A percentile compares a stretch with the other conserved stretches of the same genome.
Evolutionary conservation across 37 sponge, comb jelly and placozoan genomes (phyloP).

Genomic region (Axinella damicornis): DNA sequence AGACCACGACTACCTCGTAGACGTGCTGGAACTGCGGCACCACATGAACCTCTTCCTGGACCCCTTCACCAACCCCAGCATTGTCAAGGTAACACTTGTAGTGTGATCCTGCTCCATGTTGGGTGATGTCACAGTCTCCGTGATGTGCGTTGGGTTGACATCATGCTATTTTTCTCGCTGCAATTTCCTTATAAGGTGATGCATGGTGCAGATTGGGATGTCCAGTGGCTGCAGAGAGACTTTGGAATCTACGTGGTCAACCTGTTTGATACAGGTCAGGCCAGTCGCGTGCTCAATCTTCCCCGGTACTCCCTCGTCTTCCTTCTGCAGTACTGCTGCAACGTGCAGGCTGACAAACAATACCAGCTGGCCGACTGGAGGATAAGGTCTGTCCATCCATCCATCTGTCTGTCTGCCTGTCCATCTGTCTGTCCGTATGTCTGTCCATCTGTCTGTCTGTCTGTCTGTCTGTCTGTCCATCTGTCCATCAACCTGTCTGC

Average conservation of each 20-base stretch:
- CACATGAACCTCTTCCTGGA: constrained; percentile 82
- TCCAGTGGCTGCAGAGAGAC: constrained; percentile 95
- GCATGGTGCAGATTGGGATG: constrained; percentile 93
- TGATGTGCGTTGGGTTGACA: not conserved
- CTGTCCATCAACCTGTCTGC: too few relatives aligned
- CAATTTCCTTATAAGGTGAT: constrained; percentile 88
- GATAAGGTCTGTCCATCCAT: constrained; percentile 52
- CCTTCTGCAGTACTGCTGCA: constrained; percentile 89
- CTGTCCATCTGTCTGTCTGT: not conserved
- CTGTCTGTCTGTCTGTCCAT: too few relatives aligned
- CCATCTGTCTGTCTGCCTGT: not conserved
- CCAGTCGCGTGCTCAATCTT: constrained; percentile 76
- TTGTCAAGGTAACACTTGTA: constrained; percentile 97
- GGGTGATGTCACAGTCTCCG: not conserved
- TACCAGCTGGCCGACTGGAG: constrained; percentile 99
- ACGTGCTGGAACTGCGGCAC: constrained; percentile 81
- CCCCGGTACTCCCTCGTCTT: constrained; percentile 89
- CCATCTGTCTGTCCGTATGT: not conserved
- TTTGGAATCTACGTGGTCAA: constrained; percentile 95
- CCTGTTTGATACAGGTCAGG: constrained; percentile 95
- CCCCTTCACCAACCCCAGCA: constrained; percentile 90
- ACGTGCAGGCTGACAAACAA: constrained; percentile 90
- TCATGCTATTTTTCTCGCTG: not conserved
- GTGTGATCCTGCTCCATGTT: too few relatives aligned
- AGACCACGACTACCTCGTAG: constrained; percentile 89